These are phyloP conservation scores for Ennomos erosarius DNA, from an alignment of 2,888 invertebrate species.

Conservation along the genomic window DNA sequence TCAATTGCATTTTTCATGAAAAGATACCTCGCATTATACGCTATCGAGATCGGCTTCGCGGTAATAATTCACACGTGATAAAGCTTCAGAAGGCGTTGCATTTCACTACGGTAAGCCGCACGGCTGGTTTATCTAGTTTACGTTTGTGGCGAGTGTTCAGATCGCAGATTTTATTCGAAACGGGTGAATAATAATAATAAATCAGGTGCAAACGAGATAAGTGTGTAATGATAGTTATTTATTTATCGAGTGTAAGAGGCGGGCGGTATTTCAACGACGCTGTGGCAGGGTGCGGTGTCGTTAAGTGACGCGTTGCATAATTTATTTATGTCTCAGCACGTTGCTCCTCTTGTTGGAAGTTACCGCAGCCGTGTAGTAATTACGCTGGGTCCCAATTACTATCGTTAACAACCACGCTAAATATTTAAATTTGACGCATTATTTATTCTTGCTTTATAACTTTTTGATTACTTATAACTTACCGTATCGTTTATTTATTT, in stretches of 20 bases:
- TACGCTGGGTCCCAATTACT: slow-evolving; percentile 32
- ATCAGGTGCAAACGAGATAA: slow-evolving; percentile 48
- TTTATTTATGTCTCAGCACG: slow-evolving; percentile 81
- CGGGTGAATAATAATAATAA: slow-evolving; percentile 43
- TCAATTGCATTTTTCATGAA: slow-evolving; percentile 81
- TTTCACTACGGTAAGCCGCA: slow-evolving; percentile 42
- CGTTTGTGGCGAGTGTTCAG: slow-evolving; percentile 39
- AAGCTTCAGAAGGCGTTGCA: slow-evolving; percentile 40
- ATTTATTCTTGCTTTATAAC: slow-evolving; percentile 31
- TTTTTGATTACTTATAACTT: slow-evolving; percentile 29
- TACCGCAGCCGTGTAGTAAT: slow-evolving; percentile 51
- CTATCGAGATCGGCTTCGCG: slow-evolving; percentile 43
- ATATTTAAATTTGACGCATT: slow-evolving; percentile 36
- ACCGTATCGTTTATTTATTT: slow-evolving; percentile 24
- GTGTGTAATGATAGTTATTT: slow-evolving; percentile 47
- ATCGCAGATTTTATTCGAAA: slow-evolving; percentile 36
- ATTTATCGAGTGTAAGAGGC: slow-evolving; percentile 35
- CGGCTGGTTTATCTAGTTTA: slow-evolving; percentile 47
- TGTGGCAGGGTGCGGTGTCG: slow-evolving; percentile 51
- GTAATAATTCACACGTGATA: slow-evolving; percentile 47
- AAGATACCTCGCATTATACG: slow-evolving; percentile 49
- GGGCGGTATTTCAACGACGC: slow-evolving; percentile 26
- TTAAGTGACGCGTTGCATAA: slow-evolving; percentile 78
- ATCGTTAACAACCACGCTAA: slow-evolving; percentile 33
- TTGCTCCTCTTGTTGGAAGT: slow-evolving; percentile 66